phyloP scores from a whole-genome alignment of 2,113 vertebrate species.

The Xiphias gladius region DNA sequence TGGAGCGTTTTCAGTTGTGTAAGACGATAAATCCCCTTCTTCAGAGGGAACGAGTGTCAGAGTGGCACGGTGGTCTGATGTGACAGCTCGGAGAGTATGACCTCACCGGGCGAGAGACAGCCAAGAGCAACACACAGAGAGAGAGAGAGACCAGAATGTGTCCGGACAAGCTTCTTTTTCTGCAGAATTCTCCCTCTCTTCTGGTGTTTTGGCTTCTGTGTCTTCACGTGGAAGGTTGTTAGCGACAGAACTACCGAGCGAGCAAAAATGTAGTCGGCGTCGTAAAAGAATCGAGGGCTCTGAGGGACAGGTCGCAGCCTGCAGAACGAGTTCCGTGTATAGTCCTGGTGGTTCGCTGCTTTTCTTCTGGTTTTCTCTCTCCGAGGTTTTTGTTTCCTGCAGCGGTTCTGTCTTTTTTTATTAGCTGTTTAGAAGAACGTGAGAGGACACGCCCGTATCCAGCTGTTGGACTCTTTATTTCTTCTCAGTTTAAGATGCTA shows the following conservation, averaged over 20 bases:
- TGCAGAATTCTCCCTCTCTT: no score
- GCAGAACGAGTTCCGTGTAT: neutral
- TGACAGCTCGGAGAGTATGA: conserved; percentile 8
- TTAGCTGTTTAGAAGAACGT: neutral
- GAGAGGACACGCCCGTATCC: neutral
- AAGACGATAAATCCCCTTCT: conserved; percentile 22
- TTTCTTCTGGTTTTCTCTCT: neutral
- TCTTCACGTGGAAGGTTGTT: neutral
- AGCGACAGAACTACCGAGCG: neutral
- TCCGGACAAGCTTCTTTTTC: no score
- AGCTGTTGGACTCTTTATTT: neutral
- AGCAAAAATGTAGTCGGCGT: neutral
- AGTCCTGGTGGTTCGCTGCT: no score
- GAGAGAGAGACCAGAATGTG: neutral
- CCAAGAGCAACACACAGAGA: conserved; percentile 41
- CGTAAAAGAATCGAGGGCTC: neutral
- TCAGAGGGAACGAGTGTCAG: neutral
- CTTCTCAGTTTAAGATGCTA: neutral
- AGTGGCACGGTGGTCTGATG: conserved; percentile 5
- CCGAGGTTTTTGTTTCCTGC: neutral
- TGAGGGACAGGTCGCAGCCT: neutral
- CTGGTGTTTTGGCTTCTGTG: no score
- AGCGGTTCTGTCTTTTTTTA: neutral
- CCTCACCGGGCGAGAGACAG: conserved; percentile 13
- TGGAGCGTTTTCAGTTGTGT: conserved; percentile 17